phyloP scores from a whole-genome alignment of 2,797 vertebrate species.

The Lophotriccus pileatus region DNA sequence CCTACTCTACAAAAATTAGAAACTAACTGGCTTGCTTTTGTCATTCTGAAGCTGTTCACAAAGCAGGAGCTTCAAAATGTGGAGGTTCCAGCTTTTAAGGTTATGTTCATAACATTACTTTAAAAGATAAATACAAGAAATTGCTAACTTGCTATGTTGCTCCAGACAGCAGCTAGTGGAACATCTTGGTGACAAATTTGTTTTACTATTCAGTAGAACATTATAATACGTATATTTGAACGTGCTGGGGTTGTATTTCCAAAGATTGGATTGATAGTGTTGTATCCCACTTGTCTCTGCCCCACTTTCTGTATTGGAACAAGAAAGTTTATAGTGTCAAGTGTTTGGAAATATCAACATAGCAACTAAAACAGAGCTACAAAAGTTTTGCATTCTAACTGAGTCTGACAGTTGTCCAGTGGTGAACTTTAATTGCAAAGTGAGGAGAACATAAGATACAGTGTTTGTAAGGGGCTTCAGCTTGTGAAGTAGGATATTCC shows the following conservation, averaged over 20 bases:
- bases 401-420: background rate
- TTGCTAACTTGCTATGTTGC: background rate
- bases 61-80: background rate
- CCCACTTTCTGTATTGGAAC: background rate
- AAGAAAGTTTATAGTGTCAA: background rate
- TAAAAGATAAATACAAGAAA: background rate
- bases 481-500: background rate
- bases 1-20: background rate
- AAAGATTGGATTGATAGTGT: background rate
- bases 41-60: background rate
- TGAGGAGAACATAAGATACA: background rate
- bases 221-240: background rate
- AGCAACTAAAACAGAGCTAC: background rate
- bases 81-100: background rate
- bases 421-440: background rate
- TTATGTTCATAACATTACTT: background rate
- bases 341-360: background rate
- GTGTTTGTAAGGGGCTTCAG: background rate
- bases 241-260: conserved; percentile 12
- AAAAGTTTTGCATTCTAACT: background rate
- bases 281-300: background rate
- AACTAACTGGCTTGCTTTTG: background rate
- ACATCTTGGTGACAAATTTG: background rate
- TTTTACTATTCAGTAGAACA: background rate
- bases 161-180: background rate